A percentile compares a stretch with the other conserved stretches of the same genome.
phyloP scores from a whole-genome alignment of 2,888 invertebrate species.

The Neocrepidodera transversa region DNA sequence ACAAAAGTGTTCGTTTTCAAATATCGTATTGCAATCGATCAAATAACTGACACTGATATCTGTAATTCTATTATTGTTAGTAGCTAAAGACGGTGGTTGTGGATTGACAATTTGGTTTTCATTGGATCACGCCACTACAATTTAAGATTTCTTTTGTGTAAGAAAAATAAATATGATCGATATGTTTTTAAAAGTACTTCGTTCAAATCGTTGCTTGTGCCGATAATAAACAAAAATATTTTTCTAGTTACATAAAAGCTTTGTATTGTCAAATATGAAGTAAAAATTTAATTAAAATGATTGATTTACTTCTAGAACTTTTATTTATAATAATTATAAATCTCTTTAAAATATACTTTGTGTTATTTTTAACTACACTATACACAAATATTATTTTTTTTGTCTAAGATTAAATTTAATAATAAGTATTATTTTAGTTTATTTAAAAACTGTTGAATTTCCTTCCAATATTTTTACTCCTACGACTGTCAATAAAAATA shows the following conservation, averaged over 20 bases:
- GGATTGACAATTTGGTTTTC: conserved; percentile 36
- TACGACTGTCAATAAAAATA: neutral
- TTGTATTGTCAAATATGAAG: no score
- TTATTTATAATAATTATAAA: no score
- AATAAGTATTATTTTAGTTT: no score
- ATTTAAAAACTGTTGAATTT: no score
- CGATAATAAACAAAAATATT: no score
- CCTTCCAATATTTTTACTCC: neutral
- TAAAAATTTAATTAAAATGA: no score
- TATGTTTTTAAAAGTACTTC: neutral
- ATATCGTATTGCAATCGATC: conserved; percentile 50
- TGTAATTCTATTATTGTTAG: conserved; percentile 45
- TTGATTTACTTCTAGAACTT: no score
- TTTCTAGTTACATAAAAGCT: no score
- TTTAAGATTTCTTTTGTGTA: conserved; percentile 19
- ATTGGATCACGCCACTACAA: conserved; percentile 40
- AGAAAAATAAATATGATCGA: conserved; percentile 23
- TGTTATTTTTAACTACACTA: no score
- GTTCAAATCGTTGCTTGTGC: neutral
- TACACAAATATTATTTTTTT: no score
- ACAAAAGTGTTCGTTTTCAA: conserved; percentile 37
- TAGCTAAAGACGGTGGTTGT: conserved; percentile 33
- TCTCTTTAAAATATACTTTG: no score
- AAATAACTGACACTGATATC: conserved; percentile 47
- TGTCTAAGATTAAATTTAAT: no score